Evolutionary conservation across 23 tunicate species (phyloP), one percentile per base, ranked within the genome.

Genomic region (Halocynthia roretzi): DNA sequence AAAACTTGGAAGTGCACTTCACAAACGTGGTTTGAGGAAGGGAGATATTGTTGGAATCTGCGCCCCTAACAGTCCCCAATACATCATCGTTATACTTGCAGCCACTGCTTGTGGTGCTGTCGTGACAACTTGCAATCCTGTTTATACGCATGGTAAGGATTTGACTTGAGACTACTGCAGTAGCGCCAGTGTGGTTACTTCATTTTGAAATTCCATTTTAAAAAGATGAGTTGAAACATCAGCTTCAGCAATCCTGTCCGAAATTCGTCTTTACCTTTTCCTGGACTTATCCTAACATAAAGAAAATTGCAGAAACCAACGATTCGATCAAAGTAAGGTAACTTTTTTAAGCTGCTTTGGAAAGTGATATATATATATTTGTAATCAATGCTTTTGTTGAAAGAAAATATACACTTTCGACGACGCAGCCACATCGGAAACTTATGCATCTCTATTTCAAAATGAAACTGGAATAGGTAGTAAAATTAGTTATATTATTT

Each of bases 321-420:
- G 19, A 63, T 50, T 77, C 82, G 6, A 68, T 83, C 44, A 20
- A 83, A 74, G 86, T 82, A 75, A 52, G 21, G 7, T 8, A 14
- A 21, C 71, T 67, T 21, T n/a, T 11, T 10, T 21, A 67, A 12
- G 2, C 71, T 67, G 44, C 44, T 31, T 31, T 31, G 49, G 2
- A 60, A n/a, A 60, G 18, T 60, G 64, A 60, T 60, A 4, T 14
- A 18, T 60, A 60, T 60, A n/a, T 60, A 1, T 60, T n/a, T 60
- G n/a, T 60, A 65, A 31, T 31, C 44, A 62, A 49, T 67, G 50
- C n/a, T 10, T 11, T 62, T 9, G 62, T 14, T 65, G 49, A 14
- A 23, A 83, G 87, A 69, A 77, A 55, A 83, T 83, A 19, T 76
- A 80, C 70, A 55, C 82, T 40, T 51, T 78, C 50, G 87, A 73